Evolutionary conservation across 2,113 vertebrate genomes (phyloP), one percentile per base, ranked within the genome.

Genomic region (Clarias gariepinus): DNA sequence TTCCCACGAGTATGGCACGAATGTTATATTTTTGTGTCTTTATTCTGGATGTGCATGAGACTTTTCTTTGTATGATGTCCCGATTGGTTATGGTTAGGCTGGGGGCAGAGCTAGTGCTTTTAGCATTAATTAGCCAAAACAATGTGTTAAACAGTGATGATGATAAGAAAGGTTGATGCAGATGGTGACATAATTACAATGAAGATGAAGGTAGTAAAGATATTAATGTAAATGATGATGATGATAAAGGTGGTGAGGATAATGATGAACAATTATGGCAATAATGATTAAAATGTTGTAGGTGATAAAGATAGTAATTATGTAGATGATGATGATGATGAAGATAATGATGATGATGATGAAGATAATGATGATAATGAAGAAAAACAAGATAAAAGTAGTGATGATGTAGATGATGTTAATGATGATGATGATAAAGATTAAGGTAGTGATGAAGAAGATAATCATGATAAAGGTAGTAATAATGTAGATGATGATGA

Each of bases 1-100:
- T 99, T 97, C 71, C 97, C 98, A 63, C 92, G 95, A 95, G 98
- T 99, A 91, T 95, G 96, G 58, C 68, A 64, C 47, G 60, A 4
- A 52, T 64, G 16, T 85, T 55, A 55, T 18, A 53, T 53, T 77
- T 53, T 8, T 55, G 7, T 28, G 18, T 15, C 23, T 18, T 78
- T 3, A 23, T 60, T 21, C 8, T 33, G n/a, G 10, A 28, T 55
- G 23, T 76, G 41, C 13, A 78, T 18, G 3, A 52, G 4, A 23
- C 73, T 15, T 52, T 77, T 52, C 12, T 53, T 12, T 78, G n/a
- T 57, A 28, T 55, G 9, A 57, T 36, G 13, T 36, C 23, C 15
- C 57, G 53, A 79, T 58, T 79, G 55, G 77, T 18, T 79, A 4
- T 9, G 28, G 18, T 58, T 33, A 33, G 53, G n/a, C 53, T 79